Conservation (phyloP, 2,113 vertebrate species). For the Todiramphus saurophagus region DNA sequence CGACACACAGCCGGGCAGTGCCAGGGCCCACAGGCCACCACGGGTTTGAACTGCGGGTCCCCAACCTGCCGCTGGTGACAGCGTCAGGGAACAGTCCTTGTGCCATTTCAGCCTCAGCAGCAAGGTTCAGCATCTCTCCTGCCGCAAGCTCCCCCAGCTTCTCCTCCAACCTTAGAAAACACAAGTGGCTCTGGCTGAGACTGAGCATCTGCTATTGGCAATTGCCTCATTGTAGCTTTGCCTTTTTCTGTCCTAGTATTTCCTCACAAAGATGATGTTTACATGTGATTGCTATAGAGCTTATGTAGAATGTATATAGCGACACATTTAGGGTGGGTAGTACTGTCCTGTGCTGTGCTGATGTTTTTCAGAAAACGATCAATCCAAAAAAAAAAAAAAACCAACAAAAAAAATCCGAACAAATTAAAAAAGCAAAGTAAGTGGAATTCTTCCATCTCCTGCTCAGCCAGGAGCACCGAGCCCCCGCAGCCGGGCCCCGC, state of each 20-base stretch:
- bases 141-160: neutral
- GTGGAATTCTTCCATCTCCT: constrained; percentile 84
- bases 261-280: constrained; percentile 81
- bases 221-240: constrained; percentile 80
- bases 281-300: constrained; percentile 82
- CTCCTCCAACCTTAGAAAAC: constrained; percentile 24
- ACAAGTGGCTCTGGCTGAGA: constrained; percentile 45
- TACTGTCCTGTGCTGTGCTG: constrained; percentile 79
- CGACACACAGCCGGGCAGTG: neutral
- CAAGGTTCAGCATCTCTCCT: neutral
- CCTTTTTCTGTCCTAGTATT: constrained; percentile 82
- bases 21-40: neutral
- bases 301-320: constrained; percentile 77
- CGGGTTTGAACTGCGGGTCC: neutral
- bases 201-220: constrained; percentile 76
- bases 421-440: constrained; percentile 4
- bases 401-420: neutral
- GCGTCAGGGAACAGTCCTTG: neutral
- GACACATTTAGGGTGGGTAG: constrained; percentile 71
- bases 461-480: neutral
- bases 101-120: constrained; percentile 8
- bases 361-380: constrained; percentile 73
- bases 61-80: accelerated
- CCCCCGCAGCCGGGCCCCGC: neutral
- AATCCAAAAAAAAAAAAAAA: neutral